Percentiles rank a stretch among this genome's conserved stretches.
phyloP scores from a whole-genome alignment of 2,113 vertebrate genomes.

The Toxotes chatareus region DNA sequence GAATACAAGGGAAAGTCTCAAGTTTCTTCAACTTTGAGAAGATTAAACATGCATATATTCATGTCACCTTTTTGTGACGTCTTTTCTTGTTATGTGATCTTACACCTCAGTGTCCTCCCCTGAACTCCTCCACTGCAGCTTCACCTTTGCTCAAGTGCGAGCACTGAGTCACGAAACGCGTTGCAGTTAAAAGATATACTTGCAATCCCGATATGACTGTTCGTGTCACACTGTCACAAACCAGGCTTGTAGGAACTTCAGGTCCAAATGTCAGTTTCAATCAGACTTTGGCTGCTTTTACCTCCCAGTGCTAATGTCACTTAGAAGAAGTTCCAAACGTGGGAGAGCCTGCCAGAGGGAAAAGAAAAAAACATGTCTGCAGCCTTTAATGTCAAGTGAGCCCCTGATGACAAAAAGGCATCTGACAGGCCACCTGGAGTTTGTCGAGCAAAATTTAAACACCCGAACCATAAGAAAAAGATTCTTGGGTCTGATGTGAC shows the following conservation, averaged over 20 bases:
- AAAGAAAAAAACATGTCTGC: not conserved
- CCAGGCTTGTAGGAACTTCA: not conserved
- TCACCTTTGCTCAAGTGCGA: not conserved
- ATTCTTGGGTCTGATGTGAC: not conserved
- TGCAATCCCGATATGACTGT: slow-evolving; percentile 1
- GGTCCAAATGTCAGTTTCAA: slow-evolving; percentile 8
- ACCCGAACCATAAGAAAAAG: not conserved
- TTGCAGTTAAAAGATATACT: slow-evolving; percentile 4
- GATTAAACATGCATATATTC: not conserved
- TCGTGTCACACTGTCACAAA: not conserved
- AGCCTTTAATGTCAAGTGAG: not conserved
- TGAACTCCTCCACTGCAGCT: not conserved
- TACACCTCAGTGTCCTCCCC: not conserved
- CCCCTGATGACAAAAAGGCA: not conserved
- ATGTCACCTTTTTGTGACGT: not conserved
- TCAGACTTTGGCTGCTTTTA: not conserved
- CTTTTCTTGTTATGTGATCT: not conserved
- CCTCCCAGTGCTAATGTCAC: not conserved
- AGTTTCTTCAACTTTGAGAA: not conserved
- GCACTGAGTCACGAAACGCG: slow-evolving; percentile 26
- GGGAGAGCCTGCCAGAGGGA: not conserved
- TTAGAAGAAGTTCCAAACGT: not conserved
- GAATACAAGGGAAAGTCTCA: not conserved
- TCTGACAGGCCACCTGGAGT: not conserved
- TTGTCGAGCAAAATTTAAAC: not conserved